Base-by-base conservation (phyloP, 2,113 vertebrate species). In the Alligator sinensis region DNA sequence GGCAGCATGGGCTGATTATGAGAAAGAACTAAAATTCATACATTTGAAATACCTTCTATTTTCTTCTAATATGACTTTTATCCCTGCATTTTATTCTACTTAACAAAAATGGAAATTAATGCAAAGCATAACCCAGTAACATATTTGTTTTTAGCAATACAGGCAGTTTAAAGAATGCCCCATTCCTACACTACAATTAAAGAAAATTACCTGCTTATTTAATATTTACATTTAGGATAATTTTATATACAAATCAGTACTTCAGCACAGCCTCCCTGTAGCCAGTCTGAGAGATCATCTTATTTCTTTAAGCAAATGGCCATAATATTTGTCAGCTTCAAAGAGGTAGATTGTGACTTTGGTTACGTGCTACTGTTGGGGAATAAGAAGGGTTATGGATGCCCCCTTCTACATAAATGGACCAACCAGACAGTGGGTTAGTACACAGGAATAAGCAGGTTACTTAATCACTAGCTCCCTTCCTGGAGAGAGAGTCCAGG, bases 311-410 rank as follows among this genome's bases (percentile, higher is more conserved):
- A 72, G 15, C 14, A 22, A 34, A 4, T 0, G 1, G 70, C 54
- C 72, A 34, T 1, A 3, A 34, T 9, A 9, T 47, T 47, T 47
- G 47, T 8, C 79, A 63, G 25, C 30, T 82, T 7, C 18, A 18
- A 25, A 0, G 1, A 15, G 47, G 68, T 18, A 82, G 30, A 13
- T 4, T 0, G 0, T 11, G 10, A 15, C 28, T 27, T 4, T 3
- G 15, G 25, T 8, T 13, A 4, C 1, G 2, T 19, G 9, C 27
- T 25, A 60, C 74, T 72, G 64, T 7, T 16, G 60, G 9, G 55
- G 57, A 24, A 16, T 2, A 2, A 9, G 3, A 17, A 47, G 30
- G 25, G 19, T 6, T 24, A 24, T 64, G 57, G 21, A 63, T 59
- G 47, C 9, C 5, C 22, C 60, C 11, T 58, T 79, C 21, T 16